Conservation (phyloP, 2,888 invertebrate species). For the Drymonia ruficornis region DNA sequence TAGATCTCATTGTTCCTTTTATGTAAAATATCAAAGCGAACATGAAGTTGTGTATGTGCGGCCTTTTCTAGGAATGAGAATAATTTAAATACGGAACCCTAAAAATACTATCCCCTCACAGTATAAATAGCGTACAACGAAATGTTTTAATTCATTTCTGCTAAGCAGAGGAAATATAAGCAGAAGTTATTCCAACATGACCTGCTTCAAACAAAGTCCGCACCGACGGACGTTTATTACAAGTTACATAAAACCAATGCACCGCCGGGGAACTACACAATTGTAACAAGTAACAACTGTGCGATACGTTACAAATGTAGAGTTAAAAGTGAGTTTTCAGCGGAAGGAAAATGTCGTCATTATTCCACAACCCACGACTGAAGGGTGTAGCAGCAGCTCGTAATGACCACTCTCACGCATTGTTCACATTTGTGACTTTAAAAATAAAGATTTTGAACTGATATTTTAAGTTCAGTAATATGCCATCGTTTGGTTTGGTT, state of each 20-base stretch:
- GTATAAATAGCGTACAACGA: too few relatives aligned
- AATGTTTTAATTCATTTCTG: too few relatives aligned
- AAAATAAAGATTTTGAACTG: neutral
- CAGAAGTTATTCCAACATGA: neutral
- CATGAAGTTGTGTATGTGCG: neutral
- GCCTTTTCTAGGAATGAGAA: neutral
- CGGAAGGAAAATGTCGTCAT: slow-evolving; percentile 3
- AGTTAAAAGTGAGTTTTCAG: neutral
- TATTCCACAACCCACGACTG: neutral
- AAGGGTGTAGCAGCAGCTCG: neutral
- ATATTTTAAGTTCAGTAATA: too few relatives aligned
- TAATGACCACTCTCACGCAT: neutral
- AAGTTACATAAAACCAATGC: slow-evolving; percentile 1
- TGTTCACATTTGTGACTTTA: neutral
- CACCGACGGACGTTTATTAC: neutral
- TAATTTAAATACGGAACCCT: too few relatives aligned
- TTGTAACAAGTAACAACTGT: neutral
- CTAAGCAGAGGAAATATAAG: too few relatives aligned
- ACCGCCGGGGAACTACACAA: neutral
- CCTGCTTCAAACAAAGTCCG: neutral
- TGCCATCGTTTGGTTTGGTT: too few relatives aligned
- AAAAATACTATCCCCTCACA: neutral
- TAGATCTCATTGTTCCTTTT: neutral
- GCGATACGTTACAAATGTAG: neutral
- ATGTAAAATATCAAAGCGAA: neutral